Evolutionary conservation across 2,888 invertebrate genomes (phyloP), one percentile per base, ranked within the genome.

Genomic region (Erebia ligea): DNA sequence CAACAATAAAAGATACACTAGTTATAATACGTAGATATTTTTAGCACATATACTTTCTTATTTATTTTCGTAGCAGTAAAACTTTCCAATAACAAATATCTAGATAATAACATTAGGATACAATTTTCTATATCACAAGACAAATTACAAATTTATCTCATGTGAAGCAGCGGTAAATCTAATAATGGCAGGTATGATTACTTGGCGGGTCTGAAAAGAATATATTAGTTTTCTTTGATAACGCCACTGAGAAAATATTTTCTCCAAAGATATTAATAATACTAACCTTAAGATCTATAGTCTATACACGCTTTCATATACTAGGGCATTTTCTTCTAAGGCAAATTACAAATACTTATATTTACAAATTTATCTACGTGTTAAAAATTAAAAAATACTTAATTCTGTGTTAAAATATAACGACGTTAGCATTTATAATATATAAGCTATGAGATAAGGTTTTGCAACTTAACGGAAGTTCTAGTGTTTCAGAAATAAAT

Each of bases 161-260:
- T 58, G 57, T 15, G 40, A 59, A 59, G 59, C 34, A 34, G n/a
- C 59, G 40, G 11, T 17, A 40, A 59, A 59, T 59, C 59, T 10
- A 59, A 17, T 59, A 58, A 34, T n/a, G n/a, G 34, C 58, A 58
- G 58, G 58, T 58, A 59, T 59, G 40, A 42, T 58, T 42, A 59
- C 59, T n/a, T 59, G 40, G 58, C 17, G 40, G 40, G 17, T 42
- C 5, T 59, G 59, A 59, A 59, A 59, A n/a, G 59, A 59, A 59
- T 59, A 59, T 59, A 10, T 59, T 59, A 59, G 59, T 59, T 59
- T 59, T 59, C 59, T 59, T 59, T 42, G 42, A 42, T 59, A 59
- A 42, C 59, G 34, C 10, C 40, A 10, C 11, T 42, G 9, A 11
- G 59, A 59, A 59, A 67, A 67, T 45, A 4, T 42, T 42, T 17